Evolutionary conservation across 2,888 invertebrate genomes (phyloP), one percentile per base, ranked within the genome.

Genomic region (Drosophila trichaetosa): DNA sequence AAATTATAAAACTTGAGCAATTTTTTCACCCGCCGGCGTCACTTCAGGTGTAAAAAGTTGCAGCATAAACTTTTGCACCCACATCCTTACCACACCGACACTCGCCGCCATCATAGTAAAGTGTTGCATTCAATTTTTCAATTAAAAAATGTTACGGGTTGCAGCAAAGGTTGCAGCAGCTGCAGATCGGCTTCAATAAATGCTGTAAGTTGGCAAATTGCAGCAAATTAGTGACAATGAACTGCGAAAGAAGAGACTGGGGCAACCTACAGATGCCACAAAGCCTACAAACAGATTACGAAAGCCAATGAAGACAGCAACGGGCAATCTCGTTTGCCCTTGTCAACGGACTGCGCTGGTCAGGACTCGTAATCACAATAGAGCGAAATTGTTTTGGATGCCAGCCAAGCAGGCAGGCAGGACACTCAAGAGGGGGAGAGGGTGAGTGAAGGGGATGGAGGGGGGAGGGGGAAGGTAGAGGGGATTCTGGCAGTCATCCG

Each of bases 381-480:
- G 77, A 82, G 80, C 78, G 86, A 86, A 86, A 90, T 86, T 86
- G 90, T 88, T 86, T 86, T 90, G 90, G 85, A 88, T 73, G 77
- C 46, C 76, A 76, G 85, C 85, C 90, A 86, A 70, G 40, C n/a
- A 40, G 46, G 24, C 36, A 16, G 36, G 4, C 33, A 33, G 33
- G 2, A 33, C 33, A 33, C 11, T 33, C 11, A 4, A 11, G 11
- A 33, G 33, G 4, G 11, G 33, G 11, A 11, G 11, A 11, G 33
- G 33, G 33, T 0, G 10, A 10, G 10, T 31, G 31, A 29, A 29
- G 10, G 10, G 31, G 2, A 10, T 31, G 31, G 2, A 2, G 2
- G 18, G 11, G 46, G 16, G 33, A 4, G 38, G 21, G 2, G n/a
- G 8, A 7, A 3, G 34, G 8, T 2, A 7, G n/a, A 1, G 40